Evolutionary conservation across 2,113 vertebrate genomes (phyloP), one percentile per base, ranked within the genome.

Genomic region (Parotia lawesii): DNA sequence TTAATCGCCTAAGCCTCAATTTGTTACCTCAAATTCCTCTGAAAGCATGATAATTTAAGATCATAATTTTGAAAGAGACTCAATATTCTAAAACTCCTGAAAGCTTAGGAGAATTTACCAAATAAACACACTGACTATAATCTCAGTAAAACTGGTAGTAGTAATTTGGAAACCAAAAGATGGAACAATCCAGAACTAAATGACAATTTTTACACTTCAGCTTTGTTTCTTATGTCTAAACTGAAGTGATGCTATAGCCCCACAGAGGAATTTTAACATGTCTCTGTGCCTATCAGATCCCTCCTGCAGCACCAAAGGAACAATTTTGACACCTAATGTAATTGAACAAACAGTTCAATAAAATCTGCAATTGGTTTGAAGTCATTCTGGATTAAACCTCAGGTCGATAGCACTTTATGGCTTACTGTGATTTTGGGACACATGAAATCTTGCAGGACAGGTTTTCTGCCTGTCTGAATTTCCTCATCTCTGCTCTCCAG

Each of bases 311-410:
- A 77, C 27, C 10, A 2, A 66, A 87, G 71, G 72, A 91, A 75
- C 78, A 78, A 74, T 95, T 93, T 6, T 93, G 95, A 90, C 90
- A 95, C 35, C 66, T 89, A 94, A 95, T 85, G 89, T 75, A 95
- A 94, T 81, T 95, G 85, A 91, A 82, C n/a, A 91, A 87, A 48
- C 73, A 94, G 86, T 81, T 90, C 93, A 93, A 94, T 93, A 95
- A 96, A 67, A 93, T 95, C 82, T 96, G 88, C 85, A 90, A 87
- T 87, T 90, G 89, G 65, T 88, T 90, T 93, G 78, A 88, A 94
- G 83, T 58, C 4, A 81, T 94, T 93, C 81, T 94, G 89, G 89
- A 95, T 96, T 96, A 95, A 90, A 70, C 12, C 50, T 78, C 64
- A 57, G 73, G 70, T 95, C 58, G 7, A 94, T 87, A 85, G 66